Base-by-base conservation (phyloP, 2,888 invertebrate species). In the Noctuana brunneofusca region DNA sequence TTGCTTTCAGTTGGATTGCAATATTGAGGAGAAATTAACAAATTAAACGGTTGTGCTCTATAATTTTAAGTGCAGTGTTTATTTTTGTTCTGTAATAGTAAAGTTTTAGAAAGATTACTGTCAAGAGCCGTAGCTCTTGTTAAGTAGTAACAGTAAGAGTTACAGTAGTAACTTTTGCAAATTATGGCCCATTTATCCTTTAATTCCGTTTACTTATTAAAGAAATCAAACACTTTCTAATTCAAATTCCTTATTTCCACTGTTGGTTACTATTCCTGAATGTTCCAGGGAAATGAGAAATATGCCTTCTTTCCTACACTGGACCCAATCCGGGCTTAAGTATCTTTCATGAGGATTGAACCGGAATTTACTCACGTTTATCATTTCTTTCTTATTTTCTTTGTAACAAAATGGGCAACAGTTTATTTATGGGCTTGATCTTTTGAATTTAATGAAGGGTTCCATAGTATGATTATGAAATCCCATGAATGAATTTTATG, bases 361-460 rank as follows among this genome's bases (percentile, higher is more conserved):
- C 4, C 53, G 46, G 62, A 76, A 59, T 68, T 73, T 27, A 79
- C 64, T 0, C 35, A 18, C 20, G 35, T 38, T 54, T 38, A 52
- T 38, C 53, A 14, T 54, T 55, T 55, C 43, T 22, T n/a, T 38
- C 14, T 1, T 5, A 43, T 22, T 41, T 41, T 41, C 41, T 1
- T 16, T 16, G 41, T n/a, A 9, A 41, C 6, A 18, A 41, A 41
- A 35, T 35, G 35, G 35, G 12, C 32, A n/a, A 2, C n/a, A 35
- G n/a, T 35, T 12, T n/a, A n/a, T 35, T 35, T 6, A 27, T 35
- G 3, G 35, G n/a, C 4, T 35, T 35, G 35, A 32, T 32, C 32
- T 32, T 11, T 32, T 12, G 32, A 35, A 12, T 35, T 35, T 32
- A 32, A 32, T 11, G 30, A 32, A 32, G 30, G 30, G 30, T 11